Base-by-base conservation (phyloP, 2,888 invertebrate species). In the Lochmaea crataegi region DNA sequence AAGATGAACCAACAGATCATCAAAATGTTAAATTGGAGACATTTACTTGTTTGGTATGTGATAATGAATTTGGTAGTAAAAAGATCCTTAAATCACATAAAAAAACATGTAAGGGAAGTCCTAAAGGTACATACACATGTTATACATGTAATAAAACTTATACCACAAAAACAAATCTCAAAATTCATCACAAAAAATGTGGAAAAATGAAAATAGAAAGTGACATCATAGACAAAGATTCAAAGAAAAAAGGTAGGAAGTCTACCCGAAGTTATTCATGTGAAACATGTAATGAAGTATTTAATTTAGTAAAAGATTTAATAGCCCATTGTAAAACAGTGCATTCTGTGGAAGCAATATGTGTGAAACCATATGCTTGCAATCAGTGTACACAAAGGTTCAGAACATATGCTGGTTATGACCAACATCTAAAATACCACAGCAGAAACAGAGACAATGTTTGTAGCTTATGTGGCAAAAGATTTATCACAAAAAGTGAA, bases 381-480 rank as follows among this genome's bases (percentile, higher is more conserved):
- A 79, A 79, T 65, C 76, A 78, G 58, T 84, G 84, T 71, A 71
- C 75, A 18, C 80, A 77, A 57, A 77, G 80, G 51, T 84, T 84
- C 67, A 76, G 70, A 63, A 70, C 70, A 12, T 70, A 70, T 57
- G 70, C 70, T 3, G 70, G 70, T 65, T 76, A 84, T 53, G 78
- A 81, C 38, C 82, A 83, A 70, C 84, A 84, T 71, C 79, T 78
- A 64, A 79, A 81, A 63, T 83, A 83, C 71, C 84, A 84, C 70
- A 71, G 78, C 11, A 80, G 80, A 22, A 78, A 78, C 56, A 77
- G 84, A 7, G 75, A 75, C 26, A 80, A 82, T 58, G 79, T 83
- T 41, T 84, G 84, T 67, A 80, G 80, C 63, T 80, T 78, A 61
- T 84, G 84, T 72, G 84, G 84, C 0, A 90, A 90, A 81, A 86